Conservation (phyloP, 2,888 invertebrate genomes). For the Athalia circularis region DNA sequence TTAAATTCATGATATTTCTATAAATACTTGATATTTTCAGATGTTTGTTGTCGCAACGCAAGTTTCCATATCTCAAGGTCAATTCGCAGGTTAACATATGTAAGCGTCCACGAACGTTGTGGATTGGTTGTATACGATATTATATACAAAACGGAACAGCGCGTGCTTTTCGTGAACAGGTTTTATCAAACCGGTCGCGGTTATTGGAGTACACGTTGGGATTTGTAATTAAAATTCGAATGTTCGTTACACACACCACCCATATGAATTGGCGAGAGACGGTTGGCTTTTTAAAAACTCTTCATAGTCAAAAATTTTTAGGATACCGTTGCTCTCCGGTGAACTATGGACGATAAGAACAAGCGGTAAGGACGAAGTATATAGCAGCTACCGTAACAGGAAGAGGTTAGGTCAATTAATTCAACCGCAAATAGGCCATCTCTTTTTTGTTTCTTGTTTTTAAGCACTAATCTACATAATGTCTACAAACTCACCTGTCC, state of each 20-base stretch:
- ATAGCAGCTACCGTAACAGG: background rate
- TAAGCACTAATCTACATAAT: slow-evolving; percentile 1
- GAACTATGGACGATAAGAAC: background rate
- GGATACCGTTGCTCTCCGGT: background rate
- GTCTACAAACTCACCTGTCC: slow-evolving; percentile 12
- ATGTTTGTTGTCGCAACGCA: slow-evolving; percentile 22
- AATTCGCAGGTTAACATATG: background rate
- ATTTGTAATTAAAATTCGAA: slow-evolving; percentile 31
- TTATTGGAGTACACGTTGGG: slow-evolving; percentile 5
- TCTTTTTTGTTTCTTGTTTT: background rate
- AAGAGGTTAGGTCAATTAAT: background rate
- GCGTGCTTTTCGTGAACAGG: slow-evolving; percentile 35
- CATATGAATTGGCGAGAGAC: slow-evolving; percentile 7
- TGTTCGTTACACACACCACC: slow-evolving; percentile 3
- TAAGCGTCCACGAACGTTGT: background rate
- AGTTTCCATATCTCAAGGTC: slow-evolving; percentile 19
- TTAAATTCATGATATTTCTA: too few species aligned
- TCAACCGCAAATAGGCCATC: background rate
- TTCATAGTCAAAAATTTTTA: slow-evolving; percentile 7
- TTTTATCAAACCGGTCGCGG: slow-evolving; percentile 34
- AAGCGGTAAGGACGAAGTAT: background rate
- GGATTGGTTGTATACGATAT: background rate
- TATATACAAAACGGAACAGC: slow-evolving; percentile 22
- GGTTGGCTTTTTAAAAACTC: background rate
- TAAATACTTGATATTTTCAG: too few species aligned